These are phyloP conservation scores for Mesorhabditis sp. DNA, from an alignment of 2,888 invertebrate species.

Conservation along the genomic window DNA sequence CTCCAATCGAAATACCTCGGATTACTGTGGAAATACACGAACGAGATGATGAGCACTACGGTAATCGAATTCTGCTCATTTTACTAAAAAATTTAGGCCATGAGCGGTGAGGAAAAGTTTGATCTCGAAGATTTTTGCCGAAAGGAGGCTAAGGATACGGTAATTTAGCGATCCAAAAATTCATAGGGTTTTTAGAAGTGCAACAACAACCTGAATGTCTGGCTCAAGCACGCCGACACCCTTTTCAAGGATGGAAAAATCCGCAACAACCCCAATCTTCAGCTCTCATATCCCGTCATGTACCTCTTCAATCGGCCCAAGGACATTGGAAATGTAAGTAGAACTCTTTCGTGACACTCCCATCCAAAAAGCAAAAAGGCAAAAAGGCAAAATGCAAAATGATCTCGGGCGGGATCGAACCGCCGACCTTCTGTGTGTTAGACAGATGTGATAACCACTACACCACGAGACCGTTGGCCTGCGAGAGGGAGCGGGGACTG, in stretches of 20 bases:
- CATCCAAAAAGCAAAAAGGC: too few relatives aligned
- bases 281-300: conserved; percentile 56
- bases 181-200: conserved; percentile 30
- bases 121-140: conserved; percentile 52
- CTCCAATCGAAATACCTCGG: conserved; percentile 45
- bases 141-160: conserved; percentile 35
- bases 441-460: conserved; percentile 34
- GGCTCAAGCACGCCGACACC: conserved; percentile 56
- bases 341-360: neutral
- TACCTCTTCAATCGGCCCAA: conserved; percentile 56
- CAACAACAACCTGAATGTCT: conserved; percentile 52
- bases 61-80: neutral
- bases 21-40: conserved; percentile 49
- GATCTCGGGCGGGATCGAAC: conserved; percentile 31
- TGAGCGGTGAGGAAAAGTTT: conserved; percentile 37
- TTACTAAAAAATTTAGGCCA: neutral
- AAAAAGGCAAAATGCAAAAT: neutral
- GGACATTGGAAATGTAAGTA: conserved; percentile 53
- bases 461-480: conserved; percentile 20
- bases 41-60: conserved; percentile 43
- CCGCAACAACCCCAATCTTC: conserved; percentile 53
- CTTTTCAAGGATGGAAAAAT: conserved; percentile 52
- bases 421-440: conserved; percentile 34
- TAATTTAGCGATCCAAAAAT: conserved; percentile 10
- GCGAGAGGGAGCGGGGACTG: neutral